Evolutionary conservation across 2,113 vertebrate species (phyloP).

Genomic region (Carollia perspicillata): DNA sequence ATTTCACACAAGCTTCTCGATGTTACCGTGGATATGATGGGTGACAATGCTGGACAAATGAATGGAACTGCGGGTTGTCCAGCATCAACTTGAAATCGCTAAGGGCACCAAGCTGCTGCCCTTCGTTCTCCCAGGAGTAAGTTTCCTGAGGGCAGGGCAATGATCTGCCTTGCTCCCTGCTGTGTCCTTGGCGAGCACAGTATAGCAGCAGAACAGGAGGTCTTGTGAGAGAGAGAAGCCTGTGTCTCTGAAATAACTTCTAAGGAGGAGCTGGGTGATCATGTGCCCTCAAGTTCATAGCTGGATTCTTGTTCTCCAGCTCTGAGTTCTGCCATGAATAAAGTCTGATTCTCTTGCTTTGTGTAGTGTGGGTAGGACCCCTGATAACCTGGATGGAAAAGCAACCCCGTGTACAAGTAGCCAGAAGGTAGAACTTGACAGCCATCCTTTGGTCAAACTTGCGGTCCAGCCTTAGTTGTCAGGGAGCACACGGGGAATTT

Average conservation of each 20-base stretch:
- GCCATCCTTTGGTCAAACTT: background rate
- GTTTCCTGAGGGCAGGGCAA: background rate
- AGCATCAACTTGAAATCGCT: background rate
- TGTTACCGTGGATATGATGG: background rate
- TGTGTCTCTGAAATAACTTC: no score
- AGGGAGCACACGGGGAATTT: background rate
- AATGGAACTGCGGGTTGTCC: background rate
- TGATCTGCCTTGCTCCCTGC: background rate
- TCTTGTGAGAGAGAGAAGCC: no score
- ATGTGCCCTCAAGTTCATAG: background rate
- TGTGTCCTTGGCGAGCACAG: background rate
- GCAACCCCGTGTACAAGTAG: background rate
- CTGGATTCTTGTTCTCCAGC: background rate
- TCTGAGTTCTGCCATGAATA: background rate
- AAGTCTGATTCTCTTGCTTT: background rate
- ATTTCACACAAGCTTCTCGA: background rate
- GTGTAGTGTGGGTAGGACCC: background rate
- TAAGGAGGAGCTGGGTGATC: background rate
- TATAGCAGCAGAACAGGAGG: background rate
- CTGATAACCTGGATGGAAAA: background rate
- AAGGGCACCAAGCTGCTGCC: background rate
- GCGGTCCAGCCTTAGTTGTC: background rate
- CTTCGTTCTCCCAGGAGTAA: background rate
- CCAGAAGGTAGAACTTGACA: background rate
- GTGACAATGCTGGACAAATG: background rate